Base-by-base conservation (phyloP, 2,888 invertebrate genomes). In the Eucriotettix oculatus region DNA sequence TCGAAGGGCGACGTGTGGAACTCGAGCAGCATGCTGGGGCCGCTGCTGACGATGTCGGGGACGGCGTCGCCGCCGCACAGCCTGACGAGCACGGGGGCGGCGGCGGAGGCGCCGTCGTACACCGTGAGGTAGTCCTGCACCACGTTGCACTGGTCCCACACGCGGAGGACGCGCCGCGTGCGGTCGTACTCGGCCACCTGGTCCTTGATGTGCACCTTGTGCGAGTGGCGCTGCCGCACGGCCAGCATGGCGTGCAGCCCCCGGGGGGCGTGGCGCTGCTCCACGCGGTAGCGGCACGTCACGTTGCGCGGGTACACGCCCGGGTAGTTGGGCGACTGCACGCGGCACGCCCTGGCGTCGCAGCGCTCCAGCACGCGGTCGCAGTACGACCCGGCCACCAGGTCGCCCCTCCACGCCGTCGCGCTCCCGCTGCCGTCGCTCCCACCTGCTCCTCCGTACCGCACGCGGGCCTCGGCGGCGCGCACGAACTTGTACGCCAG, bases 321-420 rank as follows among this genome's bases (percentile, higher is more conserved):
- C 12, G 91, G 91, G 73, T 88, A 92, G 78, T 93, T 93, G 12
- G 92, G 93, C 40, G 90, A 90, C 74, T 89, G 87, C 63, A 90
- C 83, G 64, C 87, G 83, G 74, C 86, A 87, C 55, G 76, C 74
- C 57, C 76, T 72, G 62, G 82, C 79, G 73, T 86, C 86, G 72
- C 90, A 90, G 71, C 85, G 84, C 69, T 85, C 86, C 68, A 89
- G 79, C 67, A 87, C 80, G 68, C 88, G 81, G 75, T 89, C 88
- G 74, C 90, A 90, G 73, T 87, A 87, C 64, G 86, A 86, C 65
- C 85, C 86, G 16, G 83, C 79, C 57, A 86, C 83, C 61, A 84
- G 75, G 67, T 87, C 86, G 40, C 90, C 90, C 58, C 89, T 76
- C 82, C 86, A 87, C 62, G 85, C 85, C 62, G 78, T 79, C 69